A percentile compares a stretch with the other conserved stretches of the same genome.
Conservation (phyloP, 2,797 vertebrate species). For the Gallinago stenura region DNA sequence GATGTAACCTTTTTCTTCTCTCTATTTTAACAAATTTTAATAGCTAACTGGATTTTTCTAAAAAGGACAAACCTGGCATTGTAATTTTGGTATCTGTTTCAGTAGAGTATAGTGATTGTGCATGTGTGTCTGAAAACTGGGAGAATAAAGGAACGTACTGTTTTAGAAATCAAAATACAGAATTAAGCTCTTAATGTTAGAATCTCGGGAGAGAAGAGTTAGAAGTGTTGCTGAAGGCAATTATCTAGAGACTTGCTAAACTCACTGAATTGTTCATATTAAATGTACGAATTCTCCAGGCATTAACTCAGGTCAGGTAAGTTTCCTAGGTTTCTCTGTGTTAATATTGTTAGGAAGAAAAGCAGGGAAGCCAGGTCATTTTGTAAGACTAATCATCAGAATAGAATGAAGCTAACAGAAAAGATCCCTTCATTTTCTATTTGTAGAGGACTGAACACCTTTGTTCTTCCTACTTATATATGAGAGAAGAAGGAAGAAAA, state of each 20-base stretch:
- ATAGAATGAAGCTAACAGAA: neutral
- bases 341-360: neutral
- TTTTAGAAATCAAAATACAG: constrained; percentile 44
- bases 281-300: constrained; percentile 13
- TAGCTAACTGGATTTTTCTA: neutral
- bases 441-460: neutral
- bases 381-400: accelerated
- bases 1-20: neutral
- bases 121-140: neutral
- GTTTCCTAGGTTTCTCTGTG: neutral
- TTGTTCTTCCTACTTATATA: neutral
- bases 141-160: neutral
- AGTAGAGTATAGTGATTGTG: neutral
- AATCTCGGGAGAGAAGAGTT: neutral
- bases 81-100: constrained; percentile 31
- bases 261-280: neutral
- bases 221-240: neutral
- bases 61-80: neutral
- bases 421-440: neutral
- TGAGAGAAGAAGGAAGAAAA: neutral
- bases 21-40: neutral
- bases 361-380: neutral
- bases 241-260: constrained; percentile 19
- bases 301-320: neutral
- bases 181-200: neutral